These are phyloP conservation scores for Hedya salicella DNA, from an alignment of 2,888 invertebrate species.

Conservation along the genomic window DNA sequence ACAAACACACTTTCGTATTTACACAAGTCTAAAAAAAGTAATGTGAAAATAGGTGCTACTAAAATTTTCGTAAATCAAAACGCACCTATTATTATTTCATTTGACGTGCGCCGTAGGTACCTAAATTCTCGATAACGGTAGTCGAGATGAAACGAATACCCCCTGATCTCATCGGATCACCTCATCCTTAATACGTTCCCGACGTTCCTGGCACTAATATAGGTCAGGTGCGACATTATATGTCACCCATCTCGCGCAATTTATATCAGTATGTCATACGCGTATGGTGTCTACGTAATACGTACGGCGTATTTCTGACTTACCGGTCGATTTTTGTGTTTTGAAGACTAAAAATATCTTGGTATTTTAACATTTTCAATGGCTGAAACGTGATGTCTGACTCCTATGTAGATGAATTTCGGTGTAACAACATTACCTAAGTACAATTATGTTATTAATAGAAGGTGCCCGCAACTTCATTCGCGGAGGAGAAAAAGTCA, in stretches of 20 bases:
- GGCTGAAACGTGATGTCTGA: too few relatives aligned
- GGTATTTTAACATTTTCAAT: too few relatives aligned
- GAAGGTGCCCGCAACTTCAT: too few relatives aligned
- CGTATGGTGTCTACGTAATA: neutral
- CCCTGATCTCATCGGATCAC: conserved; percentile 16
- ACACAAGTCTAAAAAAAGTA: too few relatives aligned
- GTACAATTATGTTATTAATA: too few relatives aligned
- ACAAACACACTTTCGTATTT: too few relatives aligned
- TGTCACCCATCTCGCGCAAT: conserved; percentile 14
- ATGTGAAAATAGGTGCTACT: too few relatives aligned
- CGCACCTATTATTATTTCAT: neutral
- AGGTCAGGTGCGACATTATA: conserved; percentile 31
- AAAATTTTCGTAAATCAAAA: too few relatives aligned
- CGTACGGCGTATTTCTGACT: neutral
- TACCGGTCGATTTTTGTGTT: neutral
- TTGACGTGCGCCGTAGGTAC: conserved; percentile 1
- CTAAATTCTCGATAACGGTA: conserved; percentile 7
- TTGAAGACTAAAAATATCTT: too few relatives aligned
- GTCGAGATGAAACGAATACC: conserved; percentile 13
- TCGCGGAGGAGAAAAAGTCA: too few relatives aligned
- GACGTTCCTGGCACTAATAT: conserved; percentile 20
- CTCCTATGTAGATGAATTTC: too few relatives aligned
- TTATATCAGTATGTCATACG: neutral
- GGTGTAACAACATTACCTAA: too few relatives aligned
- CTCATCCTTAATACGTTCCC: conserved; percentile 12